Base-by-base conservation (phyloP, 2,797 vertebrate species). In the Pyrocephalus nanus region DNA sequence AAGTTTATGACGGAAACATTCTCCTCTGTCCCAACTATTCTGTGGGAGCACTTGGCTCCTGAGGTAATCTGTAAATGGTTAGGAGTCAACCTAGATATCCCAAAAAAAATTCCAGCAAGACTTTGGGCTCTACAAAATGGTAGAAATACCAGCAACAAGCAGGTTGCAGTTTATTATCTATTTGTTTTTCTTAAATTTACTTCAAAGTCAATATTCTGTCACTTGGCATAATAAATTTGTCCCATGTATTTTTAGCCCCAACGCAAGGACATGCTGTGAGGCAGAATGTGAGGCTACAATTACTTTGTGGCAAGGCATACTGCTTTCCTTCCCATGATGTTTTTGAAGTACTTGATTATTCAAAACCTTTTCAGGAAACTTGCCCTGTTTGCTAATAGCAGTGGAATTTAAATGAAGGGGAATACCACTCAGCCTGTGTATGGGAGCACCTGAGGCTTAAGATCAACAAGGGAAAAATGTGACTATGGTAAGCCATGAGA, bases 311-410 rank as follows among this genome's bases (percentile, higher is more conserved):
- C 1, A 2, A 86, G 34, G 27, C 32, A 34, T 48, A 26, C 43
- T 78, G 19, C n/a, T 81, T 78, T 42, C 23, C 51, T 71, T 84
- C 45, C 29, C 23, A 1, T 79, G 43, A 85, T 69, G 42, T 70
- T 78, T 92, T 57, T 93, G 19, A 85, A 94, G 61, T 66, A 53
- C 9, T 61, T 72, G 78, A 57, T 77, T 88, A 96, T 77, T 87
- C 77, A 94, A 90, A 93, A 84, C 50, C 58, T 67, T 75, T 82
- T 84, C 34, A 40, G 50, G 27, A 77, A 85, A 67, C 36, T 70
- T 90, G 51, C 19, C 27, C 70, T 79, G 40, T 91, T 96, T 91
- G 72, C 90, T 47, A 34, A 18, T 79, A 67, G 48, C 61, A 74
- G 16, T 76, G 42, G 21, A 74, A 85, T 87, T 85, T 92, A 74